Evolutionary conservation across 2,888 invertebrate species (phyloP), one percentile per base, ranked within the genome.

Genomic region (Dasypolia templi): DNA sequence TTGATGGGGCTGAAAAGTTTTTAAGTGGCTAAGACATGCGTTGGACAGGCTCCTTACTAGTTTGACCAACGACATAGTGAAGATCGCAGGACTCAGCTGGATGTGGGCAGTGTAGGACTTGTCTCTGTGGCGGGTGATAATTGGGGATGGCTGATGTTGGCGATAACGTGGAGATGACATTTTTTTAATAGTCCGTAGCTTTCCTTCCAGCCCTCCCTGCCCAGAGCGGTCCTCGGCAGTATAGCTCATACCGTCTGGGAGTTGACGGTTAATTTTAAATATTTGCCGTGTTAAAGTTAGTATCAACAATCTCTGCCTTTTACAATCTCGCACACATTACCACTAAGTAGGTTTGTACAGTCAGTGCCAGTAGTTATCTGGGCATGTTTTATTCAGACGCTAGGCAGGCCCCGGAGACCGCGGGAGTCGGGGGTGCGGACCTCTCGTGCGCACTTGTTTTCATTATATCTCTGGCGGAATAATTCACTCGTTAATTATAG

Each of bases 381-480:
- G 53, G 6, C 65, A 81, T 81, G 75, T 81, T 66, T 81, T 83
- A 83, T 83, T 81, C 84, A 81, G 56, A 12, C 55, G 44, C 44
- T 32, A 51, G 59, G 49, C 79, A 56, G 32, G 22, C 19, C 58
- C 35, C 51, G 22, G 44, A 26, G 26, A 39, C 32, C 17, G 9
- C 29, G 7, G 35, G 51, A 4, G 3, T 0, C 4, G 73, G 42
- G 32, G 26, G 22, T n/a, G 32, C 61, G 32, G 56, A 14, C 26
- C 80, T 29, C 81, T 84, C 77, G 68, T 63, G 68, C 68, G 68
- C 64, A 71, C 85, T 81, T 69, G 51, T 55, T 82, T 68, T 84
- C 77, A 82, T 82, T 81, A 84, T 84, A 82, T 82, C 71, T 81
- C 49, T 65, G 67, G 32, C 51, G 39, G 85, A 84, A 82, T 82